Evolutionary conservation across 1,140 invertebrate genomes (phyloP).

Genomic region (Drosophila equinoxialis): DNA sequence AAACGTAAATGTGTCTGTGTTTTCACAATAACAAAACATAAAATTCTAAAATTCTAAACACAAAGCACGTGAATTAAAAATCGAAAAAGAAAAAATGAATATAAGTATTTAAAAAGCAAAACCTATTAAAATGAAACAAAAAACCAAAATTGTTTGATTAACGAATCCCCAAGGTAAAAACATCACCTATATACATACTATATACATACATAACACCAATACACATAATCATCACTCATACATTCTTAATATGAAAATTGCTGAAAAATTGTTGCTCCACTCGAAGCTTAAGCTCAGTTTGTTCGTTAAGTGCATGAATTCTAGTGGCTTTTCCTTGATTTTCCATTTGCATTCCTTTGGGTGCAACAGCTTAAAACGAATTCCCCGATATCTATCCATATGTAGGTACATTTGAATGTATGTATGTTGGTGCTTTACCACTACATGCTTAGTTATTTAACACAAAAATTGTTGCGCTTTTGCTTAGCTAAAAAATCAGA

Average conservation of each 20-base stretch:
- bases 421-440: constrained; percentile 38
- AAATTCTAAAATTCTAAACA: constrained; percentile 19
- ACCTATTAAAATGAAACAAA: constrained; percentile 37
- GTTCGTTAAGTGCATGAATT: constrained; percentile 1
- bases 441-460: not conserved
- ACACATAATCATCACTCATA: not conserved
- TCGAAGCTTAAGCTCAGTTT: not conserved
- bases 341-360: constrained; percentile 25
- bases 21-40: constrained; percentile 52
- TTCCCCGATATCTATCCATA: constrained; percentile 51
- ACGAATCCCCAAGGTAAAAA: constrained; percentile 49
- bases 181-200: too few relatives aligned
- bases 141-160: constrained; percentile 50
- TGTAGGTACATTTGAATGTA: constrained; percentile 23
- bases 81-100: constrained; percentile 2
- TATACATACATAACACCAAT: not conserved
- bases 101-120: not conserved
- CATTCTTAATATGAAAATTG: not conserved
- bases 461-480: constrained; percentile 9
- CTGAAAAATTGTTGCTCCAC: constrained; percentile 44
- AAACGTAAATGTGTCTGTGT: constrained; percentile 51
- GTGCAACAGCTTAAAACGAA: constrained; percentile 74
- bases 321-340: constrained; percentile 4
- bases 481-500: not conserved
- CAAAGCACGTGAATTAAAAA: constrained; percentile 23